Conservation (phyloP, 2,888 invertebrate genomes). For the Tanytarsus gracilentus region DNA sequence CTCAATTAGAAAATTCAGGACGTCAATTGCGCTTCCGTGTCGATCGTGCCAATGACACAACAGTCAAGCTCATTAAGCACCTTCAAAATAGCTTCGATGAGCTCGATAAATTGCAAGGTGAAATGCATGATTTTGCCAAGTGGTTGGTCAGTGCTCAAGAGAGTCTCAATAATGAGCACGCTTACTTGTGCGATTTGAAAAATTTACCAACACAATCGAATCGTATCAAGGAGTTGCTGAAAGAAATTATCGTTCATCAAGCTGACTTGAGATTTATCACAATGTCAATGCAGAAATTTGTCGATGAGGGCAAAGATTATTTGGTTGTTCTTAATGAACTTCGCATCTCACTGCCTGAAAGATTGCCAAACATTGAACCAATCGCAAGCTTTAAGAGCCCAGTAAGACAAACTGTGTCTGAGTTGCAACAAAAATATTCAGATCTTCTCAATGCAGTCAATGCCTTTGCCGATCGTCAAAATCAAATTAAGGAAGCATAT, state of each 20-base stretch:
- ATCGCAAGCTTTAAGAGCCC: slow-evolving; percentile 59
- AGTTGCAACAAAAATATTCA: slow-evolving; percentile 68
- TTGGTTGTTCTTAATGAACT: slow-evolving; percentile 75
- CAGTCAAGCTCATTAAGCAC: slow-evolving; percentile 66
- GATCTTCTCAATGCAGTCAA: slow-evolving; percentile 77
- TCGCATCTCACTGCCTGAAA: slow-evolving; percentile 72
- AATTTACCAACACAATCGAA: slow-evolving; percentile 62
- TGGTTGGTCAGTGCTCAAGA: slow-evolving; percentile 79
- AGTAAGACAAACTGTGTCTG: slow-evolving; percentile 67
- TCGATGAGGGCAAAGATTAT: slow-evolving; percentile 91
- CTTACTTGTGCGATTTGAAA: slow-evolving; percentile 66
- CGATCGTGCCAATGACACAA: slow-evolving; percentile 69
- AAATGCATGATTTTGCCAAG: slow-evolving; percentile 67
- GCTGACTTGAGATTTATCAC: slow-evolving; percentile 92
- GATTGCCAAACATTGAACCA: slow-evolving; percentile 69
- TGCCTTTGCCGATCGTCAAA: slow-evolving; percentile 68
- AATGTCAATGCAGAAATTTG: slow-evolving; percentile 92
- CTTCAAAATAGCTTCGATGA: slow-evolving; percentile 76
- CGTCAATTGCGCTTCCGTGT: slow-evolving; percentile 73
- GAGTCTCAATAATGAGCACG: slow-evolving; percentile 74
- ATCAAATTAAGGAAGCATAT: slow-evolving; percentile 65
- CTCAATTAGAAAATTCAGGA: slow-evolving; percentile 77
- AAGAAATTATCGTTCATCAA: slow-evolving; percentile 90
- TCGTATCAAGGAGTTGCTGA: slow-evolving; percentile 78
- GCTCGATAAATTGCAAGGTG: slow-evolving; percentile 73